Evolutionary conservation across 2,888 invertebrate genomes (phyloP).

Genomic region (Exocentrus adspersus): DNA sequence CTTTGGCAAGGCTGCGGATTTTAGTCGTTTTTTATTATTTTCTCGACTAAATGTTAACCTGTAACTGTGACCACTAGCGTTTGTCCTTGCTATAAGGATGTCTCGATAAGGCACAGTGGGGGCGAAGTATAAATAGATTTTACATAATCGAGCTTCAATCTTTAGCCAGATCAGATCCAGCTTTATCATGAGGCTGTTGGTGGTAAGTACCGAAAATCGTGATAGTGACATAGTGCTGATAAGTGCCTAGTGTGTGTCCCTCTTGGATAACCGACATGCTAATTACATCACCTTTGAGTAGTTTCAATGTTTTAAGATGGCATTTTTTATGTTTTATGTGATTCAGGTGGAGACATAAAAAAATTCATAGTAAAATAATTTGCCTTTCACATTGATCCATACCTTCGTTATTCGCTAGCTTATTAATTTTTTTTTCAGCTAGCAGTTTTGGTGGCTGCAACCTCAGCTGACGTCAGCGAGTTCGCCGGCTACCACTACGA

Average conservation of each 20-base stretch:
- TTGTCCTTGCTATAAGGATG: constrained; percentile 61
- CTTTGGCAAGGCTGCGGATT: constrained; percentile 51
- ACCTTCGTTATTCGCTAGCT: too few relatives aligned
- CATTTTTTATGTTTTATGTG: too few relatives aligned
- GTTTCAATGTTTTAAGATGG: too few relatives aligned
- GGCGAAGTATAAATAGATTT: constrained; percentile 52
- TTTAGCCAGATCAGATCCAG: constrained; percentile 26
- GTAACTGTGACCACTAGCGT: constrained; percentile 46
- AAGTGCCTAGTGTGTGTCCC: constrained; percentile 10
- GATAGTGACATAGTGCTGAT: constrained; percentile 26
- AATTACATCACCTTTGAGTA: too few relatives aligned
- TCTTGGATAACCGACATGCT: constrained; percentile 4
- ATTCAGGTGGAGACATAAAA: too few relatives aligned
- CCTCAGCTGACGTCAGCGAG: constrained; percentile 61
- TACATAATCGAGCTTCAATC: constrained; percentile 34
- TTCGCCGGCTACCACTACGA: constrained; percentile 58
- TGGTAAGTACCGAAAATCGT: constrained; percentile 52
- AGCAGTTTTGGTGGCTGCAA: constrained; percentile 52
- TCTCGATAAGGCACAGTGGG: constrained; percentile 51
- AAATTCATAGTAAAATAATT: too few relatives aligned
- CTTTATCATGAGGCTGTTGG: constrained; percentile 51
- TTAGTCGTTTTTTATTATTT: constrained; percentile 50
- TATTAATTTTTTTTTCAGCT: constrained; percentile 39
- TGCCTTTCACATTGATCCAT: too few relatives aligned
- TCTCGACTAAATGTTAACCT: constrained; percentile 54